These are phyloP conservation scores for Cynoglossus semilaevis DNA, from an alignment of 2,113 vertebrate genomes.

Conservation along the genomic window DNA sequence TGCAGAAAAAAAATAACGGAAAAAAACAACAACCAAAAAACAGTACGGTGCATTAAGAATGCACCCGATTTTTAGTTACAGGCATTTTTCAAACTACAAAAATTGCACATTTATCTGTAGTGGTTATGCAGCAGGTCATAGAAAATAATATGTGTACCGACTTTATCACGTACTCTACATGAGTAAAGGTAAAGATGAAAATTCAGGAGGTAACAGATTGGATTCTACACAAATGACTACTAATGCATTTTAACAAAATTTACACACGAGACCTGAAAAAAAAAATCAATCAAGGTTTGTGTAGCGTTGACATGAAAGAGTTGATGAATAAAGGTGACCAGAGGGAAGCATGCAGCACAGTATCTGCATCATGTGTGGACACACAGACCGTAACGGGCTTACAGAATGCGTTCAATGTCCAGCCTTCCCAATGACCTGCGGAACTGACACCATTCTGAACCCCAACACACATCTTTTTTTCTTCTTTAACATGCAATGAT, in stretches of 20 bases:
- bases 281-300: conserved; percentile 35
- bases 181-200: conserved; percentile 31
- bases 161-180: conserved; percentile 32
- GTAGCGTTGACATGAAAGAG: conserved; percentile 45
- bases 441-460: neutral
- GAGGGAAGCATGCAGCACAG: conserved; percentile 60
- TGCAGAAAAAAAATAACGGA: conserved; percentile 53
- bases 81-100: conserved; percentile 41
- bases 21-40: conserved; percentile 41
- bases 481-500: conserved; percentile 38
- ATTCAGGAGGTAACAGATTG: conserved; percentile 61
- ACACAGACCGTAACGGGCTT: conserved; percentile 38
- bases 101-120: conserved; percentile 25
- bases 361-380: conserved; percentile 12
- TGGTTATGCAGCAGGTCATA: conserved; percentile 41
- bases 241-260: conserved; percentile 32
- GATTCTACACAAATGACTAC: conserved; percentile 23
- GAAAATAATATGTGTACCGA: conserved; percentile 38
- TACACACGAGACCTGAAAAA: conserved; percentile 40
- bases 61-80: conserved; percentile 62
- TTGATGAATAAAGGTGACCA: conserved; percentile 43
- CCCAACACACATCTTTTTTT: conserved; percentile 37
- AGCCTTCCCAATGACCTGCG: neutral
- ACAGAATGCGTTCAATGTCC: conserved; percentile 37
- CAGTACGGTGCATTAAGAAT: conserved; percentile 65